Percentiles rank a stretch among this genome's conserved stretches.
Conservation (phyloP, 2,113 vertebrate species). For the Hippocampus mohnikei region DNA sequence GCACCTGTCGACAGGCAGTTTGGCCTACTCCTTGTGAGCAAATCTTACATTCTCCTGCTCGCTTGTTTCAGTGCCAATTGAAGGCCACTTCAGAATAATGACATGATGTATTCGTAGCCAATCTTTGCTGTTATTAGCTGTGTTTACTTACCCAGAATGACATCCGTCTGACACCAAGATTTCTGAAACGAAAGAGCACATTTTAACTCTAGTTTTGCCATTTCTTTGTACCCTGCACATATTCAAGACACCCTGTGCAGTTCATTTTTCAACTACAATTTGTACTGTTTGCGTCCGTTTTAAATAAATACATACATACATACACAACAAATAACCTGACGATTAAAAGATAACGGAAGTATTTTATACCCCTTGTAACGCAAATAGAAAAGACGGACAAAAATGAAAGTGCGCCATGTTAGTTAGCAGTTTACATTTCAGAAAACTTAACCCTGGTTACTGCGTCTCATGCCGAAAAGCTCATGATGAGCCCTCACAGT, state of each 20-base stretch:
- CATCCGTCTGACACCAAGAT: neutral
- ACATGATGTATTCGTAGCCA: neutral
- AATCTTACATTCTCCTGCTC: neutral
- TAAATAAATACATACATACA: too few relatives aligned
- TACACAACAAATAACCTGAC: neutral
- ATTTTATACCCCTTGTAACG: too few relatives aligned
- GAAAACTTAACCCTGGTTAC: neutral
- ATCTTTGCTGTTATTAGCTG: neutral
- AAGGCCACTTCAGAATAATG: neutral
- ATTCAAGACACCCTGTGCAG: neutral
- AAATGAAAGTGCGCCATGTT: neutral
- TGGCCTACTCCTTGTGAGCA: neutral
- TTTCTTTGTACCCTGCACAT: neutral
- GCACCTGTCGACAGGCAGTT: neutral
- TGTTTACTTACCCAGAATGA: neutral
- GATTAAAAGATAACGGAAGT: too few relatives aligned
- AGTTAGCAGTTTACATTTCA: neutral
- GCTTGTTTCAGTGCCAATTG: neutral
- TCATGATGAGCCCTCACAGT: conserved; percentile 1
- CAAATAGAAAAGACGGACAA: neutral
- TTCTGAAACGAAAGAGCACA: neutral
- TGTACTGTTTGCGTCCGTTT: too few relatives aligned
- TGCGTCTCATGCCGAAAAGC: neutral
- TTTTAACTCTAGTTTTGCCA: neutral
- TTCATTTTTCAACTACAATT: too few relatives aligned